Percentiles rank a stretch among this genome's conserved stretches.
These are phyloP conservation scores for Xiphophorus maculatus DNA, from an alignment of 2,113 vertebrate genomes.

Conservation along the genomic window DNA sequence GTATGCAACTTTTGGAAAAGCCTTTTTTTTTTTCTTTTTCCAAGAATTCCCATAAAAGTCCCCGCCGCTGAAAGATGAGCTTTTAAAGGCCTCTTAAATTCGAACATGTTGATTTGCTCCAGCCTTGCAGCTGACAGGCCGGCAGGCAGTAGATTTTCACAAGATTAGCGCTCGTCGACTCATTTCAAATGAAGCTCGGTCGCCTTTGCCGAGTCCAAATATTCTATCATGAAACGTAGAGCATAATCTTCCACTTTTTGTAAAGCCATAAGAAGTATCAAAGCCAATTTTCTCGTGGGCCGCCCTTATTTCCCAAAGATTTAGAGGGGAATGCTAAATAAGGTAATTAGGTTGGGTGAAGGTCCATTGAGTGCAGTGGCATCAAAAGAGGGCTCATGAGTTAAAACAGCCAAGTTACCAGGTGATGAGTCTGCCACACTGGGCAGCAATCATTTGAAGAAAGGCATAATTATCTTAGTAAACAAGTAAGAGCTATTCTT, in stretches of 20 bases:
- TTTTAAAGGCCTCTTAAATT: slow-evolving; percentile 22
- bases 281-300: slow-evolving; percentile 36
- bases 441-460: slow-evolving; percentile 7
- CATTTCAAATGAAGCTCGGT: slow-evolving; percentile 27
- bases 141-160: slow-evolving; percentile 34
- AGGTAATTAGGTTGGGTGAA: slow-evolving; percentile 60
- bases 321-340: slow-evolving; percentile 65
- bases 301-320: slow-evolving; percentile 46
- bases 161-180: slow-evolving; percentile 61
- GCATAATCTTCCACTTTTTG: slow-evolving; percentile 48
- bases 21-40: fast-evolving
- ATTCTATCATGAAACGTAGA: slow-evolving; percentile 23
- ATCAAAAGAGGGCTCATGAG: slow-evolving; percentile 34
- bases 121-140: slow-evolving; percentile 26
- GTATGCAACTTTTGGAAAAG: too few relatives aligned
- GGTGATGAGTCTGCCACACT: slow-evolving; percentile 17
- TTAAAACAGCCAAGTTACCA: slow-evolving; percentile 45
- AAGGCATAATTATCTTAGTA: slow-evolving; percentile 10
- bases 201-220: slow-evolving; percentile 45
- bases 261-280: slow-evolving; percentile 56
- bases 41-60: too few relatives aligned
- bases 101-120: slow-evolving; percentile 6
- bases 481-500: slow-evolving; percentile 5
- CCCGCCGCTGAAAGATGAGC: not conserved
- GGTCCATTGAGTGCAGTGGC: slow-evolving; percentile 34